These are phyloP conservation scores for Chelonus insularis DNA, from an alignment of 1,140 invertebrate species.

Conservation along the genomic window DNA sequence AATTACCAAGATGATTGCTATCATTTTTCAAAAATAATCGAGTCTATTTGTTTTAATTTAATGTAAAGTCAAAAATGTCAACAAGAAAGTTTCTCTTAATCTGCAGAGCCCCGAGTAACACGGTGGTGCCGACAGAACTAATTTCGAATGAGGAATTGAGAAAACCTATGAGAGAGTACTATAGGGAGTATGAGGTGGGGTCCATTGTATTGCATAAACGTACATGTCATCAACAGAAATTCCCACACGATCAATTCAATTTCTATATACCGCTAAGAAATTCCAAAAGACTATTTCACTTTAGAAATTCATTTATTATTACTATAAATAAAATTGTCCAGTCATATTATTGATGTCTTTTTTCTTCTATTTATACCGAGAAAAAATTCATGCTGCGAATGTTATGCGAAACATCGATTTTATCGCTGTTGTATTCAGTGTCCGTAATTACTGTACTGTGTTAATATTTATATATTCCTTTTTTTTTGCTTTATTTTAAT, in stretches of 20 bases:
- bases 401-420: no score
- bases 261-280: background rate
- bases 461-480: no score
- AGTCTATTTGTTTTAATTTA: background rate
- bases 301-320: background rate
- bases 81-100: background rate
- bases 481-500: no score
- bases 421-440: no score
- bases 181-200: conserved; percentile 12
- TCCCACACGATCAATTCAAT: conserved; percentile 6
- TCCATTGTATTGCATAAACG: background rate
- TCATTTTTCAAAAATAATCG: no score
- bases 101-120: conserved; percentile 3
- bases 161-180: conserved; percentile 12
- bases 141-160: conserved; percentile 20
- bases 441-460: no score
- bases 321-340: background rate
- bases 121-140: conserved; percentile 10
- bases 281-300: background rate
- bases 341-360: no score
- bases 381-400: no score
- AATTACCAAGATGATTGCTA: no score
- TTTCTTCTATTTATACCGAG: no score
- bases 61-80: conserved; percentile 2
- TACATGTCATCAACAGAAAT: conserved; percentile 5